Evolutionary conservation across 2,888 invertebrate species (phyloP).

Genomic region (Tolmerus cingulatus): DNA sequence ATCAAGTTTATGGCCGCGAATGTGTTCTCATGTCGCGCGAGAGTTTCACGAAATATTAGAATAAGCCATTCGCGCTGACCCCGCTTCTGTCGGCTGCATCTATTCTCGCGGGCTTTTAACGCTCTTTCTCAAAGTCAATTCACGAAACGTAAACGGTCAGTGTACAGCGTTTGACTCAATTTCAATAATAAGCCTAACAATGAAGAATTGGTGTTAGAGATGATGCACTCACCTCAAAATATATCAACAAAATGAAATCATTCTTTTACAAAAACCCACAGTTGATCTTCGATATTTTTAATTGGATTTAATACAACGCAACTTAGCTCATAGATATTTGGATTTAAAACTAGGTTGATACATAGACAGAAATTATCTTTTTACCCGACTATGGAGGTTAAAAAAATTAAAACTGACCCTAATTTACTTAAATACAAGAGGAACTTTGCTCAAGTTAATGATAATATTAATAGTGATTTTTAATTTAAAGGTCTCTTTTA

Average conservation of each 20-base stretch:
- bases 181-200: not conserved
- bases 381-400: not conserved
- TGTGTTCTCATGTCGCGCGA: not conserved
- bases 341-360: too few relatives aligned
- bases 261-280: not conserved
- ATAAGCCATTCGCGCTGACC: not conserved
- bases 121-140: not conserved
- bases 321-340: not conserved
- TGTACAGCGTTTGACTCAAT: not conserved
- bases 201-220: not conserved
- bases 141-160: not conserved
- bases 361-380: not conserved
- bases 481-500: too few relatives aligned
- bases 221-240: not conserved
- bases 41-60: not conserved
- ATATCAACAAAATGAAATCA: not conserved
- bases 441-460: too few relatives aligned
- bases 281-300: not conserved
- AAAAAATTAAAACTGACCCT: too few relatives aligned
- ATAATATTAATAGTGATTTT: too few relatives aligned
- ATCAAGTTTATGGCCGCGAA: not conserved
- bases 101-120: not conserved
- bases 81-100: not conserved
- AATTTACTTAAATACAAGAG: too few relatives aligned
- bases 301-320: not conserved